These are phyloP conservation scores for Dicrurus megarhynchus DNA, from an alignment of 2,113 vertebrate species.

Conservation along the genomic window DNA sequence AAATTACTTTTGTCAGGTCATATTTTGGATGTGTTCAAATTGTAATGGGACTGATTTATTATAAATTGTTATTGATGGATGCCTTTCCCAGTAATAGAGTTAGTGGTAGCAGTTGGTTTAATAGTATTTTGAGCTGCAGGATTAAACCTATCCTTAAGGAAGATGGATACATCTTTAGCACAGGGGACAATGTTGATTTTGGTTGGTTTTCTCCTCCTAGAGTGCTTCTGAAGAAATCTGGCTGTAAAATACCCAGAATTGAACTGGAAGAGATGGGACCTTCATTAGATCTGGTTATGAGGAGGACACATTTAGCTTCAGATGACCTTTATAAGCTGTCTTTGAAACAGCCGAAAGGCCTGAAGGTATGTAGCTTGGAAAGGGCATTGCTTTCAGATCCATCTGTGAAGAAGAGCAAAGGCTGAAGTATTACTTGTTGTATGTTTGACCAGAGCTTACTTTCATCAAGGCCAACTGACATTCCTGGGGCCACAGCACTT, in stretches of 20 bases:
- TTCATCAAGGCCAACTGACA: neutral
- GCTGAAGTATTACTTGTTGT: neutral
- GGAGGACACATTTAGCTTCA: constrained; percentile 91
- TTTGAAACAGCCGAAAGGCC: constrained; percentile 84
- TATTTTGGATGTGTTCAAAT: neutral
- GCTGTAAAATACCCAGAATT: constrained; percentile 90
- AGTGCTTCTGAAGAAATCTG: constrained; percentile 92
- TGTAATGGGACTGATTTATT: neutral
- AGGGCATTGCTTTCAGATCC: neutral
- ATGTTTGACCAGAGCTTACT: neutral
- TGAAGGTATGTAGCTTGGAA: constrained; percentile 79
- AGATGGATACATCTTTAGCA: neutral
- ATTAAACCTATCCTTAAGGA: neutral
- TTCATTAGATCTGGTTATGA: constrained; percentile 85
- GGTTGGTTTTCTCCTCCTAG: constrained; percentile 56
- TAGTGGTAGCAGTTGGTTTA: neutral
- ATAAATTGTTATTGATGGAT: neutral
- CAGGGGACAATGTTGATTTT: neutral
- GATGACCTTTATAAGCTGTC: constrained; percentile 91
- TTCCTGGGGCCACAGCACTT: neutral
- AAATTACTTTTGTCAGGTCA: neutral
- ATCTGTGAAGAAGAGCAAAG: neutral
- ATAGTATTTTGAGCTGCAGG: neutral
- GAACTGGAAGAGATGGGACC: constrained; percentile 97
- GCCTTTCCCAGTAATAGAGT: neutral